Evolutionary conservation across 2,113 vertebrate species (phyloP), one percentile per base, ranked within the genome.

Genomic region (Hassar affinis): DNA sequence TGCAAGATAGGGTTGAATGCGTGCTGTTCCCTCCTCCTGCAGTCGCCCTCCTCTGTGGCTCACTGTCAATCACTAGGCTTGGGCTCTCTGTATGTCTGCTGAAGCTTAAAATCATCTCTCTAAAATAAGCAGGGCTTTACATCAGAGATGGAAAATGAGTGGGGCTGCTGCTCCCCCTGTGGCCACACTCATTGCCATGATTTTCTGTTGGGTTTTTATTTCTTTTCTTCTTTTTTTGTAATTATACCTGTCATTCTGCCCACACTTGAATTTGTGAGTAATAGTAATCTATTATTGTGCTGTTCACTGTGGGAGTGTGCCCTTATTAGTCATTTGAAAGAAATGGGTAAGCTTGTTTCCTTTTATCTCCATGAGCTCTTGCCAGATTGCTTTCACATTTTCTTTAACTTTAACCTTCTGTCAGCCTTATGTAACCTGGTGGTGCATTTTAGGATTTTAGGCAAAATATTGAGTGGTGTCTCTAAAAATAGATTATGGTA

Each of bases 1-100:
- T 91, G 93, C 92, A 92, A 92, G 88, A 89, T 78, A 69, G 87
- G 85, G 27, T 79, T 78, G 81, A 85, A 57, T 76, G 54, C 61
- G 5, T 59, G 30, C 27, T 25, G 15, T 25, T 78, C n/a, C 59
- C 18, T 82, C 18, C 78, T 56, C 59, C 82, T 85, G 84, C 89
- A 90, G 76, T 84, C 84, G 76, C 22, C 84, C 80, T 11, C 14
- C 51, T 49, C 77, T 88, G 62, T 68, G 81, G 27, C 75, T 80
- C 12, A 42, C 9, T 51, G 33, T 80, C 81, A 83, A 35, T 82
- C 38, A 79, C 38, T 57, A 57, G 51, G 54, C 42, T 33, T 59
- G 52, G 42, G 69, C 52, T 22, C 76, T 84, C 69, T 51, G 20
- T 25, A 11, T 86, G 51, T 61, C 62, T 69, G 47, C 62, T 47